Percentiles rank a stretch among this genome's conserved stretches.
Evolutionary conservation across 1,140 invertebrate species (phyloP).

Genomic region (Drosophila triauraria): DNA sequence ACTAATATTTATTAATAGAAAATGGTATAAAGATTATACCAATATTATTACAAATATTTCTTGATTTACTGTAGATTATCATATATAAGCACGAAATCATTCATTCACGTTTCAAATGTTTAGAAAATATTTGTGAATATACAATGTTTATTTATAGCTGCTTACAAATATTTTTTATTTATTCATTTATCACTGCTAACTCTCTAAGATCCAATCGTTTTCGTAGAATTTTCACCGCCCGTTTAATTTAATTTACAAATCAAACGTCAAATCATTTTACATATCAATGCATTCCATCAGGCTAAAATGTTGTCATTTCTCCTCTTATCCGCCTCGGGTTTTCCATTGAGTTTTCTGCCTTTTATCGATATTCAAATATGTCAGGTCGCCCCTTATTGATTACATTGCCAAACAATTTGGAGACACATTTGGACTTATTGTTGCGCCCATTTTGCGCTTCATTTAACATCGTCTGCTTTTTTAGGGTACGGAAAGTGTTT

Average conservation of each 20-base stretch:
- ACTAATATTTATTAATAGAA: too few species aligned
- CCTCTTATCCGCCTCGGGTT: background rate
- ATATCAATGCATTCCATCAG: conserved; percentile 72
- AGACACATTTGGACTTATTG: conserved; percentile 63
- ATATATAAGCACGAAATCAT: too few species aligned
- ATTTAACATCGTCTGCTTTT: conserved; percentile 57
- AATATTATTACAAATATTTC: too few species aligned
- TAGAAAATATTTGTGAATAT: background rate
- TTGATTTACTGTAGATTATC: too few species aligned
- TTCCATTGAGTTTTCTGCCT: conserved; percentile 30
- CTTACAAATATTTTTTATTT: conserved; percentile 2
- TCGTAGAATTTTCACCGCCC: conserved; percentile 31
- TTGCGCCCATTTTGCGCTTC: conserved; percentile 74
- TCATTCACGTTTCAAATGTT: background rate
- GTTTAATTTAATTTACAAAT: conserved; percentile 79
- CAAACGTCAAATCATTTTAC: conserved; percentile 76
- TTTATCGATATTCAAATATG: conserved; percentile 45
- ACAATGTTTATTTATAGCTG: background rate
- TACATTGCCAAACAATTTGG: conserved; percentile 66
- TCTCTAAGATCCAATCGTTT: background rate
- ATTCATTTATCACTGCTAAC: conserved; percentile 33
- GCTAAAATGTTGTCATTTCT: conserved; percentile 41
- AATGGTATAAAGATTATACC: too few species aligned
- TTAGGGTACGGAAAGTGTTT: conserved; percentile 68
- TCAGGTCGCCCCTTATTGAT: conserved; percentile 57